Percentiles rank a stretch among this genome's conserved stretches.
These are phyloP conservation scores for Ptilonorhynchus violaceus DNA, from an alignment of 2,113 vertebrate species.

Conservation along the genomic window DNA sequence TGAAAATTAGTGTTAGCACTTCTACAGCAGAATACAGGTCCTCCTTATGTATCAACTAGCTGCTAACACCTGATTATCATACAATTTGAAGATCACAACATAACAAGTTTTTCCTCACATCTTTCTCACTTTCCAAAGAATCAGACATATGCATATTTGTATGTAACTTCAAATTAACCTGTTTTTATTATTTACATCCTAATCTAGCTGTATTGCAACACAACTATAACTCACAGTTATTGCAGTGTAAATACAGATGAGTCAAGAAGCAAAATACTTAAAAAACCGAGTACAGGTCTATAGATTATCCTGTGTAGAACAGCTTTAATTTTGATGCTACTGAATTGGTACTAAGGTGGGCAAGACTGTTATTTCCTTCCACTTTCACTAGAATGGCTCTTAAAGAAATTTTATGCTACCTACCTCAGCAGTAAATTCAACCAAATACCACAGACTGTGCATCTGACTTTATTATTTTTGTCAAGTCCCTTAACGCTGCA, in stretches of 20 bases:
- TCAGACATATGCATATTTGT: neutral
- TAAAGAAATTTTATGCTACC: neutral
- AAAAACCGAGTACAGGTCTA: neutral
- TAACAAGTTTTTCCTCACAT: neutral
- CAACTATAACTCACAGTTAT: neutral
- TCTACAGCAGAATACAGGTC: neutral
- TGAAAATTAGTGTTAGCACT: neutral
- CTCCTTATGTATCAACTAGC: neutral
- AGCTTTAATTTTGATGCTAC: neutral
- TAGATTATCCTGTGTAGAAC: neutral
- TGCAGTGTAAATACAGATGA: neutral
- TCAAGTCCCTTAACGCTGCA: neutral
- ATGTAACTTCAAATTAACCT: neutral
- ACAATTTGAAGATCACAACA: neutral
- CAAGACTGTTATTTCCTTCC: neutral
- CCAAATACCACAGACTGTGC: neutral
- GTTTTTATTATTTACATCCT: neutral
- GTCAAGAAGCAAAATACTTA: neutral
- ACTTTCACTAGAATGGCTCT: neutral
- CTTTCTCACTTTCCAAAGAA: neutral
- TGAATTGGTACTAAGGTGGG: neutral
- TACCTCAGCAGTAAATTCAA: neutral
- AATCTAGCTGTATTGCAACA: neutral
- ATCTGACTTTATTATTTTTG: neutral
- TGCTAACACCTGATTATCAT: neutral